These are phyloP conservation scores for Ploceus nigricollis DNA, from an alignment of 2,113 vertebrate genomes.

Conservation along the genomic window DNA sequence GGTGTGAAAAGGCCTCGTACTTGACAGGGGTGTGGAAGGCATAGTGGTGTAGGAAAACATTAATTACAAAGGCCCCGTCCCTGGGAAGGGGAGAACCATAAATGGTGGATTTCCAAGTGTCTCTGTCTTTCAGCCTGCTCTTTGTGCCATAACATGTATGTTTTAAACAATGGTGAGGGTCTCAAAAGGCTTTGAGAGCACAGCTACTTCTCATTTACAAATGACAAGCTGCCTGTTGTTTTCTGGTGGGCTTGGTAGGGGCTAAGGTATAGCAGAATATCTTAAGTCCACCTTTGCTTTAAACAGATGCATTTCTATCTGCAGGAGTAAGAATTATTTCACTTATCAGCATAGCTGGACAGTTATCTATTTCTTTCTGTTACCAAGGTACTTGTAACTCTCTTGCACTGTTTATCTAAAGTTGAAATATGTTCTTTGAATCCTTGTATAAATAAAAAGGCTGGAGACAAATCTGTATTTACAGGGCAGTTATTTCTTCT, in stretches of 20 bases:
- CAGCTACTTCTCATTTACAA: constrained; percentile 49
- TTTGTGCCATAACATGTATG: constrained; percentile 41
- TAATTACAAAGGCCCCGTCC: background rate
- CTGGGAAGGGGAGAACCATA: background rate
- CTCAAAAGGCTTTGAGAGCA: constrained; percentile 41
- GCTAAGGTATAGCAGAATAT: constrained; percentile 27
- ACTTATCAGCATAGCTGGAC: constrained; percentile 28
- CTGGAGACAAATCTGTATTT: constrained; percentile 67
- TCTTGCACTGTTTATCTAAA: constrained; percentile 51
- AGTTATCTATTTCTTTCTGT: constrained; percentile 64
- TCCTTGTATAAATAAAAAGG: constrained; percentile 77
- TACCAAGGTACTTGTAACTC: constrained; percentile 68
- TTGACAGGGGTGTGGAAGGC: background rate
- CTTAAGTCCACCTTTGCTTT: constrained; percentile 51
- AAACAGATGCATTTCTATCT: constrained; percentile 52
- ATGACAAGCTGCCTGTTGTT: constrained; percentile 64
- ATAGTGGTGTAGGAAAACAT: background rate
- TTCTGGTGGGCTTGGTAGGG: constrained; percentile 51
- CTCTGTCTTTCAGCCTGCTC: constrained; percentile 40
- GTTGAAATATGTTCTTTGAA: constrained; percentile 69
- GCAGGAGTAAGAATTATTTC: constrained; percentile 47
- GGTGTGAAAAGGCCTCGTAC: background rate
- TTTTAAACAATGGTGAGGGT: background rate
- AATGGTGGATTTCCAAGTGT: background rate
- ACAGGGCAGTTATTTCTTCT: constrained; percentile 28